Percentiles rank a stretch among this genome's conserved stretches.
Conservation (phyloP, 2,113 vertebrate species). For the Eretmodus cyanostictus region DNA sequence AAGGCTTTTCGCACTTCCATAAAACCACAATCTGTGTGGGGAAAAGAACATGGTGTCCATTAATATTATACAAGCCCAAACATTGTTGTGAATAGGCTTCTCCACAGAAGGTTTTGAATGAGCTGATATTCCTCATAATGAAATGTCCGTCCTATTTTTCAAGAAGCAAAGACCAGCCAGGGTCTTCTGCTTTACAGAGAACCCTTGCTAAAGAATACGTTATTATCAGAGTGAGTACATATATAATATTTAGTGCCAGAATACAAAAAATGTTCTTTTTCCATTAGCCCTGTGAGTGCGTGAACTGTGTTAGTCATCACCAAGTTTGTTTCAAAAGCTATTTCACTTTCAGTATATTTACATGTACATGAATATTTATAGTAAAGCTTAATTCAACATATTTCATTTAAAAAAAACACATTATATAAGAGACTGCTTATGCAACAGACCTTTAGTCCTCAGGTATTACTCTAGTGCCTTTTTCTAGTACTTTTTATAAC, state of each 20-base stretch:
- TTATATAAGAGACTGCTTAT: not conserved
- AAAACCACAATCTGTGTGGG: conserved; percentile 70
- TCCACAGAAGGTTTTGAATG: not conserved
- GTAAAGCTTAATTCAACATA: not conserved
- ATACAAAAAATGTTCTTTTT: not conserved
- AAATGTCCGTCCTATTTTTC: not conserved
- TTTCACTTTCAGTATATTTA: not conserved
- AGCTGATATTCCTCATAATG: not conserved
- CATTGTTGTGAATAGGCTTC: not conserved
- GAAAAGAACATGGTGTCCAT: not conserved
- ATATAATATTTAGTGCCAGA: not conserved
- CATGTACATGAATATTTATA: not conserved
- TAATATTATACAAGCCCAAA: not conserved
- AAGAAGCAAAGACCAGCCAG: not conserved
- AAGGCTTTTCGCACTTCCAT: conserved; percentile 77
- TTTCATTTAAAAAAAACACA: accelerated
- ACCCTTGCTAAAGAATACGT: not conserved
- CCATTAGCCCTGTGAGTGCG: not conserved
- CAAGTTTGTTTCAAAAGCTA: not conserved
- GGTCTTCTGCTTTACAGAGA: not conserved
- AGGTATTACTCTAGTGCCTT: not conserved
- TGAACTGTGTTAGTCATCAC: not conserved
- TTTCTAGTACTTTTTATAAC: not conserved
- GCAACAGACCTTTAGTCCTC: not conserved
- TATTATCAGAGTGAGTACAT: not conserved